Evolutionary conservation across 2,113 vertebrate species (phyloP), one percentile per base, ranked within the genome.

Genomic region (Corythornis madagascariensis): DNA sequence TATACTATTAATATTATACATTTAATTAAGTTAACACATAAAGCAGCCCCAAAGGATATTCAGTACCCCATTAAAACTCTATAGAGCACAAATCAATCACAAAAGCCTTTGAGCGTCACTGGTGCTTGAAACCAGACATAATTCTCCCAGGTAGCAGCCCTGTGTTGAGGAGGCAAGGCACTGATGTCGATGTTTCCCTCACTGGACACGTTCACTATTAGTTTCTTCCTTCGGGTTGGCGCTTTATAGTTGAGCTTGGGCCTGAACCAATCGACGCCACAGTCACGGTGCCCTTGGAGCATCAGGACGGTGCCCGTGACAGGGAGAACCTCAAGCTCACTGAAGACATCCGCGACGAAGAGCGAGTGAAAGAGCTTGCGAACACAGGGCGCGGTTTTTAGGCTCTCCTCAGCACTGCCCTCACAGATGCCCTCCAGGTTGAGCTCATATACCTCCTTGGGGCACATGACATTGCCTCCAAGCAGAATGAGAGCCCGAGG

Each of bases 101-200:
- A 97, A 88, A 99, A 98, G 57, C 99, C 99, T 93, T 98, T 99
- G 53, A 99, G 97, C 4, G 97, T 97, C 94, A 98, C 95, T 1
- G 99, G 99, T 40, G 99, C 98, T 97, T 99, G 99, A 95, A 99
- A 99, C 99, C 99, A 99, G 61, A 99, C 86, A 13, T 99, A 99
- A 88, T 99, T 98, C 57, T 98, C 97, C 96, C 97, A 97, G 21
- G 72, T 19, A 4, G 88, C 33, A 4, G 81, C 8, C 1, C 16
- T 1, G 6, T 6, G 65, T 75, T 75, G 67, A 20, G 65, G 57
- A 43, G 78, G 33, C 0, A 40, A 86, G 38, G 91, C 50, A 15
- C 35, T 57, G n/a, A 91, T 21, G 24, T 67, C 35, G 9, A 87
- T 31, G 6, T 94, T 86, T 43, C 96, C 94, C 64, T 97, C 97